Percentiles rank a stretch among this genome's conserved stretches.
These are phyloP conservation scores for Oreortyx pictus DNA, from an alignment of 2,797 vertebrate genomes.

Conservation along the genomic window DNA sequence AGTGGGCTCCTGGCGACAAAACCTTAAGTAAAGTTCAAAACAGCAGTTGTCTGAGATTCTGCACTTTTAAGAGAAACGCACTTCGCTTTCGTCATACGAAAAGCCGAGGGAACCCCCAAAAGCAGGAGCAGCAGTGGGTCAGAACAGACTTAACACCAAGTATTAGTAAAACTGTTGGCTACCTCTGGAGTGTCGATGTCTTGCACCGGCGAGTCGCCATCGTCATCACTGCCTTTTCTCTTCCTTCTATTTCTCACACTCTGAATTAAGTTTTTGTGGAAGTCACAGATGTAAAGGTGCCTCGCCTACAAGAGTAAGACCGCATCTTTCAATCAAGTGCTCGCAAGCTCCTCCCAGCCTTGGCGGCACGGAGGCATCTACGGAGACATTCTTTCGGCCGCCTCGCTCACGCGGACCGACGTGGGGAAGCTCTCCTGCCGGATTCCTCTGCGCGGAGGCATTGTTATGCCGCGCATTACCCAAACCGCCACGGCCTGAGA, in stretches of 20 bases:
- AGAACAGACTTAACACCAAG: neutral
- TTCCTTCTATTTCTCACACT: constrained; percentile 86
- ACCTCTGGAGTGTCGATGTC: constrained; percentile 86
- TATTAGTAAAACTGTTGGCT: neutral
- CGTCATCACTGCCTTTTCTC: constrained; percentile 87
- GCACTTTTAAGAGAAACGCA: neutral
- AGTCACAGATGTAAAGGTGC: constrained; percentile 87
- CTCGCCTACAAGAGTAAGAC: constrained; percentile 77
- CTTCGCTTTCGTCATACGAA: neutral
- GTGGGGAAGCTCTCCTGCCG: neutral
- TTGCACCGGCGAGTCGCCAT: constrained; percentile 85
- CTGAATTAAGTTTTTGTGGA: constrained; percentile 87
- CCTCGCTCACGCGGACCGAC: neutral
- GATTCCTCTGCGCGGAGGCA: neutral
- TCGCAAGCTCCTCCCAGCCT: neutral
- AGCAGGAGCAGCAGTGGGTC: accelerated
- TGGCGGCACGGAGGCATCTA: accelerated
- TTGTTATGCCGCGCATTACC: neutral
- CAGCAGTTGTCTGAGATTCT: neutral
- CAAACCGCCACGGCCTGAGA: neutral
- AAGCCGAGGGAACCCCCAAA: neutral
- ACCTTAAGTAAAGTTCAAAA: neutral
- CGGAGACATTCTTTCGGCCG: neutral
- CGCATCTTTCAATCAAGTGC: constrained; percentile 6
- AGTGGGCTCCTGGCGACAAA: neutral